phyloP scores from a whole-genome alignment of 2,797 vertebrate genomes.

The Microtus obscurus region DNA sequence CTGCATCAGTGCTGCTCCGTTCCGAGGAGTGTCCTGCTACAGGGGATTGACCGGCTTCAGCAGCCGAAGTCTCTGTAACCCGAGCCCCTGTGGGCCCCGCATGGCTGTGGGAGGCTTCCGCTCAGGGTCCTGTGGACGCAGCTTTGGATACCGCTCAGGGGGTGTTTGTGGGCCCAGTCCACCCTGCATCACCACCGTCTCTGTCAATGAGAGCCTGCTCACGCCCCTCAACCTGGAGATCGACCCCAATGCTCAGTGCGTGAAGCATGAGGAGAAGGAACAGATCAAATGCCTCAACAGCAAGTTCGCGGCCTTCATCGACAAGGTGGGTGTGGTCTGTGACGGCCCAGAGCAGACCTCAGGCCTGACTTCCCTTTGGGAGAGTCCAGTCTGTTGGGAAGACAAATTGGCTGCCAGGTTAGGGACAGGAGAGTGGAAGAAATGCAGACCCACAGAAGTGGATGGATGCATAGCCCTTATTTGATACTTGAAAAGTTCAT shows the following conservation, averaged over 20 bases:
- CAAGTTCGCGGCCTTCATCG: conserved; percentile 91
- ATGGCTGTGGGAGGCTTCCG: conserved; percentile 76
- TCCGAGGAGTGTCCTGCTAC: conserved; percentile 72
- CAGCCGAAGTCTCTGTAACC: conserved; percentile 74
- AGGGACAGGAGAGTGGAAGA: background rate
- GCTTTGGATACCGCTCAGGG: conserved; percentile 79
- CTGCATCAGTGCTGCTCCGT: conserved; percentile 64
- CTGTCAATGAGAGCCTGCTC: conserved; percentile 81
- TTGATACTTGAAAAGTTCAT: background rate
- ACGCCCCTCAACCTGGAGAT: conserved; percentile 80
- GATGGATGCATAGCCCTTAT: background rate
- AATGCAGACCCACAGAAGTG: background rate
- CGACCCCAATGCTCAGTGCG: conserved; percentile 62
- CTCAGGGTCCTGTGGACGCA: conserved; percentile 73
- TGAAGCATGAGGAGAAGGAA: conserved; percentile 88
- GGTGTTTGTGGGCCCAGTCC: conserved; percentile 80
- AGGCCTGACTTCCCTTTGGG: rapidly evolving
- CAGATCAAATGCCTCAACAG: conserved; percentile 95
- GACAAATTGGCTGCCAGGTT: background rate
- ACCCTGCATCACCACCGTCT: conserved; percentile 74
- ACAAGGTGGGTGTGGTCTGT: conserved; percentile 88
- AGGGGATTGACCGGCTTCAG: conserved; percentile 67
- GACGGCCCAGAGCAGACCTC: background rate
- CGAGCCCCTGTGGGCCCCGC: conserved; percentile 52
- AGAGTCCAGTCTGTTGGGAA: background rate